Percentiles rank a stretch among this genome's conserved stretches.
Evolutionary conservation across 2,113 vertebrate species (phyloP).

Genomic region (Panthera uncia): DNA sequence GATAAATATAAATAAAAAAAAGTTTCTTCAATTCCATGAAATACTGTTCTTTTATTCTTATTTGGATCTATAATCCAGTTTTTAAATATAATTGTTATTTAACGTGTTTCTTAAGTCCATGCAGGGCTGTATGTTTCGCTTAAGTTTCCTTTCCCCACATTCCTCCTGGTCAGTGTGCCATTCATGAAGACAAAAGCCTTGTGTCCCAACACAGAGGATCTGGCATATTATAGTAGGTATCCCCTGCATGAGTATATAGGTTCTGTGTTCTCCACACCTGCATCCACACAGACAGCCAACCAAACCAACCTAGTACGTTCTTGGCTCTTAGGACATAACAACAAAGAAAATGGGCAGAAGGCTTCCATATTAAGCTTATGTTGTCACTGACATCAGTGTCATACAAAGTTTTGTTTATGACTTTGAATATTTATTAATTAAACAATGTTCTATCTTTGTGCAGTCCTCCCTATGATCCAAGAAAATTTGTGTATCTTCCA

Average conservation of each 20-base stretch:
- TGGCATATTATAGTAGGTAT: fast-evolving
- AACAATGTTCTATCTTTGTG: background rate
- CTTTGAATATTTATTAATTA: background rate
- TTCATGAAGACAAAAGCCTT: background rate
- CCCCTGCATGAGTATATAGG: background rate
- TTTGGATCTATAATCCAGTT: background rate
- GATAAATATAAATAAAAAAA: background rate
- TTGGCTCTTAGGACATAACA: background rate
- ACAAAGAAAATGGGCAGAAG: background rate
- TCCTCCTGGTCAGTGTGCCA: background rate
- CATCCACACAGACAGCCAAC: background rate
- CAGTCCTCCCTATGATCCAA: background rate
- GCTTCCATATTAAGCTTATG: background rate
- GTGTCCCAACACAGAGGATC: background rate
- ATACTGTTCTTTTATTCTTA: background rate
- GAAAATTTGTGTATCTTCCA: background rate
- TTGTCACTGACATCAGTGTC: background rate
- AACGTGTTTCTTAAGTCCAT: background rate
- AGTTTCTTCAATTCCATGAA: background rate
- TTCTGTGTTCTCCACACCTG: background rate
- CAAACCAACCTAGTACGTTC: background rate
- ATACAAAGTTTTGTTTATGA: background rate
- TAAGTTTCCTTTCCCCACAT: background rate
- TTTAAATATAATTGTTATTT: background rate
- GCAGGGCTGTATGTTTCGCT: background rate